These are phyloP conservation scores for Bambusicola thoracicus DNA, from an alignment of 2,113 vertebrate species.

Conservation along the genomic window DNA sequence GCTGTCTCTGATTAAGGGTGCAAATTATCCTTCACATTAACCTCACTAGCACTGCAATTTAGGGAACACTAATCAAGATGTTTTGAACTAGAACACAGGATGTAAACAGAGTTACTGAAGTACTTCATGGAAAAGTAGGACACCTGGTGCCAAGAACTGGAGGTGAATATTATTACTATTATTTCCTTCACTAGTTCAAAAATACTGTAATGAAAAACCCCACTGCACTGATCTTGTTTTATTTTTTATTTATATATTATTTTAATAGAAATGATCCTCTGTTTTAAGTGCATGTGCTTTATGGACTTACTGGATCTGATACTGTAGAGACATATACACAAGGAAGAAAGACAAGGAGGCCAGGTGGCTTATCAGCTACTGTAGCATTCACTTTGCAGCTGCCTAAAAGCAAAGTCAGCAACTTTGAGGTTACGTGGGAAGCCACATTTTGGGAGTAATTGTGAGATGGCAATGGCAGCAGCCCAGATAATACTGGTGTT, in stretches of 20 bases:
- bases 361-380: background rate
- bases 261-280: background rate
- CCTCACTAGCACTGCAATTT: background rate
- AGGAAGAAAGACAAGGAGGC: background rate
- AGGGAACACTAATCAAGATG: slow-evolving; percentile 54
- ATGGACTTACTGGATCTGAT: background rate
- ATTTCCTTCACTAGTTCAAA: no score
- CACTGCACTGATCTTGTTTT: background rate
- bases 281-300: background rate
- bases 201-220: background rate
- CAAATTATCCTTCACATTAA: slow-evolving; percentile 3
- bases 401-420: background rate
- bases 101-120: slow-evolving; percentile 65
- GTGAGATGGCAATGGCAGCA: background rate
- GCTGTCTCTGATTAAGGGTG: background rate
- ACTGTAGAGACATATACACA: background rate
- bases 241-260: background rate
- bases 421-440: background rate
- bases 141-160: slow-evolving; percentile 74
- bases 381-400: background rate
- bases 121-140: slow-evolving; percentile 83
- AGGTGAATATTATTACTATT: slow-evolving; percentile 60
- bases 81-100: slow-evolving; percentile 62
- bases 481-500: background rate
- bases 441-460: background rate